Percentiles rank a stretch among this genome's conserved stretches.
phyloP scores from a whole-genome alignment of 2,113 vertebrate genomes.

The Mormoops blainvillei region DNA sequence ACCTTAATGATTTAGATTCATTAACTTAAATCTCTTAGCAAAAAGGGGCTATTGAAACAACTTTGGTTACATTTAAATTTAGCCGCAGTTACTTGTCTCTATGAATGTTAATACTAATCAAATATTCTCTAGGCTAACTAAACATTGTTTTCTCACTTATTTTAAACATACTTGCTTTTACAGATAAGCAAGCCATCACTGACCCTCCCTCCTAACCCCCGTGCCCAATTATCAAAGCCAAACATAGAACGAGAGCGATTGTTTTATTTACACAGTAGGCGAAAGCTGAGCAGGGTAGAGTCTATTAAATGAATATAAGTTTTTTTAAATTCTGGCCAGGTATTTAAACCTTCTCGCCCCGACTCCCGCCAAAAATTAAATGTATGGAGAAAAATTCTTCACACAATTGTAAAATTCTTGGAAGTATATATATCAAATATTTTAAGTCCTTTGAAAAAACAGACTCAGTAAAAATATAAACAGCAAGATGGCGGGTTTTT shows the following conservation, averaged over 20 bases:
- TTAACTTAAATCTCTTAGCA: neutral
- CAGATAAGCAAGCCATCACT: neutral
- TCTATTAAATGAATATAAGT: neutral
- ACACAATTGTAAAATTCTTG: constrained; percentile 63
- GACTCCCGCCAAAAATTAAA: too few relatives aligned
- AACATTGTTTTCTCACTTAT: constrained; percentile 5
- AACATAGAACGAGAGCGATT: neutral
- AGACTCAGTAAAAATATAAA: constrained; percentile 62
- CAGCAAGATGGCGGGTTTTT: constrained; percentile 21
- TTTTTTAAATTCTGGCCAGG: neutral
- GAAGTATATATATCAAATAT: constrained; percentile 31
- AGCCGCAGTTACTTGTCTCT: constrained; percentile 41
- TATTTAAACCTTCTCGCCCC: neutral
- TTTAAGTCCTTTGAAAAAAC: constrained; percentile 64
- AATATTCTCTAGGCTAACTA: constrained; percentile 36
- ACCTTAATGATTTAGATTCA: neutral
- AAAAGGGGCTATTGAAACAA: neutral
- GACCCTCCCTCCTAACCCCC: neutral
- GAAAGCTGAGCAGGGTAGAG: neutral
- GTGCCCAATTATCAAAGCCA: neutral
- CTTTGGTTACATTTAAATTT: constrained; percentile 10
- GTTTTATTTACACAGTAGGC: neutral
- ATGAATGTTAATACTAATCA: neutral
- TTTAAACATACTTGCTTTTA: constrained; percentile 29
- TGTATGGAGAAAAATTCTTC: neutral